A percentile compares a stretch with the other conserved stretches of the same genome.
phyloP scores from a whole-genome alignment of 2,113 vertebrate species.

The Macquaria ambigua region DNA sequence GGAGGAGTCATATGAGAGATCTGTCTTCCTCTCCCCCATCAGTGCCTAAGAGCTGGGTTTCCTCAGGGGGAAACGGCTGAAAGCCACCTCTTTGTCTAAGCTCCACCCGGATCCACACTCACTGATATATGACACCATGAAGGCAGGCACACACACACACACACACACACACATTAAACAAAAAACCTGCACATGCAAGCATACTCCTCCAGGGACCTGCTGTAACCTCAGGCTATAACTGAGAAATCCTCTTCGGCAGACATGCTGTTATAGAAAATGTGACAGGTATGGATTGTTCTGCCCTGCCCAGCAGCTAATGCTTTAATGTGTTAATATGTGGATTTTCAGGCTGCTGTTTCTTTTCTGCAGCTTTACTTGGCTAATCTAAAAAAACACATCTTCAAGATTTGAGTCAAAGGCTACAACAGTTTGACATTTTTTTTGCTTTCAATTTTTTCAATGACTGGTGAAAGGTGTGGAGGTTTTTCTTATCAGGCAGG shows the following conservation, averaged over 20 bases:
- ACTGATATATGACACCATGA: constrained; percentile 46
- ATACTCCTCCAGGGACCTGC: constrained; percentile 15
- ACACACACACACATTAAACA: not conserved
- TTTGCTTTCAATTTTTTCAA: not conserved
- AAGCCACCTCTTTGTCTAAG: constrained; percentile 65
- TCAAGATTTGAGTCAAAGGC: constrained; percentile 22
- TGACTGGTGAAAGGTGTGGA: not conserved
- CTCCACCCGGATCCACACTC: constrained; percentile 30
- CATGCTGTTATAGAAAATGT: not conserved
- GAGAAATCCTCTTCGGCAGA: constrained; percentile 5
- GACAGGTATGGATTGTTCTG: not conserved
- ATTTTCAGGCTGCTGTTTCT: constrained; percentile 22
- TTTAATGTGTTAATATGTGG: constrained; percentile 6
- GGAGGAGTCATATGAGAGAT: constrained; percentile 46
- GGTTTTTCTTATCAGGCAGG: not conserved
- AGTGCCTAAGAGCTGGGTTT: constrained; percentile 20
- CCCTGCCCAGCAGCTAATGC: not conserved
- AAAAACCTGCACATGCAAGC: constrained; percentile 4
- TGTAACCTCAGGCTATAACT: constrained; percentile 19
- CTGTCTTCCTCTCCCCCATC: constrained; percentile 19
- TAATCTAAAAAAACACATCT: not conserved
- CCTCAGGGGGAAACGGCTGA: constrained; percentile 43
- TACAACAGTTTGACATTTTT: not conserved
- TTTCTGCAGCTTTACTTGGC: constrained; percentile 12
- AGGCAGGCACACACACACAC: not conserved